A percentile compares a stretch with the other conserved stretches of the same genome.
Evolutionary conservation across 2,797 vertebrate species (phyloP).

Genomic region (Aselliscus stoliczkanus): DNA sequence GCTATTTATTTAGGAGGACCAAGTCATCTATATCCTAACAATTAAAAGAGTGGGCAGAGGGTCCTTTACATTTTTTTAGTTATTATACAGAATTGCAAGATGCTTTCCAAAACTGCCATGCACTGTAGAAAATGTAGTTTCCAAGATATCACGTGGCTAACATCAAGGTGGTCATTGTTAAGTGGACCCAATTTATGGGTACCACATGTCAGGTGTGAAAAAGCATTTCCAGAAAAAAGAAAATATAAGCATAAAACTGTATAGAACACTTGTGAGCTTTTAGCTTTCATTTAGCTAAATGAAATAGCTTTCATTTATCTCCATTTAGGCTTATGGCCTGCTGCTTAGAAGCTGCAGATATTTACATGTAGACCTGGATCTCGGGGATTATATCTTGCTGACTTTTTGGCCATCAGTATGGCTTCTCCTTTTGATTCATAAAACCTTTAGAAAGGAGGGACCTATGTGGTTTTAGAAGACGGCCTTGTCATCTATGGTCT

Average conservation of each 20-base stretch:
- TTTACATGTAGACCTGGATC: neutral
- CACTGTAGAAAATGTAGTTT: neutral
- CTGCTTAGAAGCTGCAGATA: neutral
- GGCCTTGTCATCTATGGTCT: neutral
- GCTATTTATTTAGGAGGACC: neutral
- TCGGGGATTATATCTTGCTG: neutral
- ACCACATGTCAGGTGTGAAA: neutral
- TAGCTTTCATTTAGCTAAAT: neutral
- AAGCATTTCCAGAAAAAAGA: neutral
- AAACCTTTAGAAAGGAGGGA: neutral
- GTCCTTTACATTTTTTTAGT: neutral
- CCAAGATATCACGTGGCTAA: neutral
- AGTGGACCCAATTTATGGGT: neutral
- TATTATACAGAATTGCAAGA: neutral
- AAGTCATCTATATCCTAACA: neutral
- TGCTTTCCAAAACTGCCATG: neutral
- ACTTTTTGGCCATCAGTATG: neutral
- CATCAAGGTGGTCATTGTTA: neutral
- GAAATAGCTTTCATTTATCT: too few relatives aligned
- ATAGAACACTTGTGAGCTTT: neutral
- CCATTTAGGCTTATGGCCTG: neutral
- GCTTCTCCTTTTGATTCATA: neutral
- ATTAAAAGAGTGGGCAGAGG: neutral
- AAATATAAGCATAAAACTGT: neutral
- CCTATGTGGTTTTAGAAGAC: neutral